Conservation (phyloP, 2,888 invertebrate genomes). For the Agriopis leucophaearia region DNA sequence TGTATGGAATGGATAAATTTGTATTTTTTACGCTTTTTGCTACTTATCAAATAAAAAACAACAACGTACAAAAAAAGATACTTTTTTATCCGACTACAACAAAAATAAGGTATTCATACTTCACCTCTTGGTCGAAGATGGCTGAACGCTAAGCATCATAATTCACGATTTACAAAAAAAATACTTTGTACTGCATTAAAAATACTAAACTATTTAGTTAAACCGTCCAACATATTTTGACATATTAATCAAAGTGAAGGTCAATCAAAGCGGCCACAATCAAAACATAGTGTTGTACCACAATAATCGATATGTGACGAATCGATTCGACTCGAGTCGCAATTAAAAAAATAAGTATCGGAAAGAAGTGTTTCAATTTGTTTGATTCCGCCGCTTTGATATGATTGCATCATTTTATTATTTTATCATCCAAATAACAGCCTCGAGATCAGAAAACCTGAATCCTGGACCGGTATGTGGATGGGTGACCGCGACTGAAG, state of each 20-base stretch:
- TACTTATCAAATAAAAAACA: too few relatives aligned
- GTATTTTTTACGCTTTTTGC: too few relatives aligned
- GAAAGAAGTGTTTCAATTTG: conserved; percentile 37
- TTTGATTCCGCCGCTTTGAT: conserved; percentile 35
- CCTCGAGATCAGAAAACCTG: not conserved
- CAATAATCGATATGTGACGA: conserved; percentile 25
- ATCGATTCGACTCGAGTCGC: conserved; percentile 33
- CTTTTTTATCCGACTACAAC: too few relatives aligned
- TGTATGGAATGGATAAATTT: too few relatives aligned
- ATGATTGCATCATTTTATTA: conserved; percentile 26
- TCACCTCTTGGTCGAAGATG: too few relatives aligned
- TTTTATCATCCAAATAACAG: not conserved
- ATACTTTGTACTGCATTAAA: not conserved
- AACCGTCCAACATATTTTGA: conserved; percentile 1
- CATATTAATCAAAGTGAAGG: conserved; percentile 18
- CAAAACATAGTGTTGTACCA: conserved; percentile 38
- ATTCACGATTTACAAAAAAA: too few relatives aligned
- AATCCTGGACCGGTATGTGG: not conserved
- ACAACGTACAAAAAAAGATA: too few relatives aligned
- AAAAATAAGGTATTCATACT: too few relatives aligned
- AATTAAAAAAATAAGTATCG: conserved; percentile 36
- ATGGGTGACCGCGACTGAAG: not conserved
- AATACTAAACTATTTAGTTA: not conserved
- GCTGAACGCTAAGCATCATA: too few relatives aligned
- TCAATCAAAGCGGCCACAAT: conserved; percentile 28